Conservation (phyloP, 53 echinoderm and acorn worm species). For the Paracentrotus lividus region DNA sequence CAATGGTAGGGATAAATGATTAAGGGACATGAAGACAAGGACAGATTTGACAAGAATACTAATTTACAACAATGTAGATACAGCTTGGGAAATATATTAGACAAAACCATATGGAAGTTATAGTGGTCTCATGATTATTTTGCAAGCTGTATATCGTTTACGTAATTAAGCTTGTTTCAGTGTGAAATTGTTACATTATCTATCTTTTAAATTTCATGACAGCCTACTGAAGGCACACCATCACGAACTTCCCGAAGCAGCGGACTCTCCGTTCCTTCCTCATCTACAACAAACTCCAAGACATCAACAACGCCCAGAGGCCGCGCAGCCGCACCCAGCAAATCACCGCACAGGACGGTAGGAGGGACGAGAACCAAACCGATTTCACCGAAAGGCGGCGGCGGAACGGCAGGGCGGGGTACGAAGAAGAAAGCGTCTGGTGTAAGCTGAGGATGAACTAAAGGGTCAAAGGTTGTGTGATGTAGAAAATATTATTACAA, state of each 20-base stretch:
- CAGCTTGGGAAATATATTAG: too few relatives aligned
- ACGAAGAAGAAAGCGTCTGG: constrained; percentile 64
- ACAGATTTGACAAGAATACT: too few relatives aligned
- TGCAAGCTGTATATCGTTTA: too few relatives aligned
- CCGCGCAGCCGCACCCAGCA: constrained; percentile 1
- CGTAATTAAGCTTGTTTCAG: too few relatives aligned
- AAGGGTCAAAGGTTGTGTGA: background rate
- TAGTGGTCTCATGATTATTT: too few relatives aligned
- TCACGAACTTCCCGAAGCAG: constrained; percentile 48
- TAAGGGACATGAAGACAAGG: too few relatives aligned
- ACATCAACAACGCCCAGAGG: background rate
- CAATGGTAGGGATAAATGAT: too few relatives aligned
- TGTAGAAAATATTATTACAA: constrained; percentile 44
- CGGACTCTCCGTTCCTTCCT: constrained; percentile 1
- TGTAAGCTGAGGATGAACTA: constrained; percentile 36
- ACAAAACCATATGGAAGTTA: too few relatives aligned
- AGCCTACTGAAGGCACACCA: constrained; percentile 62
- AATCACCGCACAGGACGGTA: constrained; percentile 61
- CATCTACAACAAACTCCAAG: constrained; percentile 44
- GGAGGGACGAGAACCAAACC: constrained; percentile 30
- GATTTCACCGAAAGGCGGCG: constrained; percentile 53
- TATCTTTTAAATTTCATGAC: too few relatives aligned
- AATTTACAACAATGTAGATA: too few relatives aligned
- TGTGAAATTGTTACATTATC: too few relatives aligned
- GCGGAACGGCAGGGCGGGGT: constrained; percentile 12